Conservation (phyloP, 2,888 invertebrate genomes). For the Salpingus planirostris region DNA sequence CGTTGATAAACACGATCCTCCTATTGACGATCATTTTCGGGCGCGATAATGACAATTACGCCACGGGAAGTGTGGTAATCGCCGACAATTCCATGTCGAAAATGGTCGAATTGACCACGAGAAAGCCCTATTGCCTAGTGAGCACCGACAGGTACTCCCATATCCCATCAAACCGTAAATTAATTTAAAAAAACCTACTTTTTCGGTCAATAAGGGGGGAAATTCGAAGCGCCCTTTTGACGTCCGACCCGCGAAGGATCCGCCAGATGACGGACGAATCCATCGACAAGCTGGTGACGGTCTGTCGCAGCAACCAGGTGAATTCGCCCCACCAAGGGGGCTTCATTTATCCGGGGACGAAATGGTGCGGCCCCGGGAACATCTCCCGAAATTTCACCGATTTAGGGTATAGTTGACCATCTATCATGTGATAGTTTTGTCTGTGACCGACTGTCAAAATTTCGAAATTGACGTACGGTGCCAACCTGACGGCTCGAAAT, state of each 20-base stretch:
- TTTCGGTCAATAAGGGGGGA: constrained; percentile 40
- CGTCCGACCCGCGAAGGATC: constrained; percentile 47
- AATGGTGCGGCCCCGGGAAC: constrained; percentile 70
- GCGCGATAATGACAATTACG: no score
- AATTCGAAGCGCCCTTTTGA: constrained; percentile 51
- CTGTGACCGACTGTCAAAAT: no score
- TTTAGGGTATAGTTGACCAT: no score
- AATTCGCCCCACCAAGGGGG: constrained; percentile 36
- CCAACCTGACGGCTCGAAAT: no score
- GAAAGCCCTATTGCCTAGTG: constrained; percentile 51
- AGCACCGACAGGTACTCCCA: constrained; percentile 52
- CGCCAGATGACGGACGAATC: constrained; percentile 54
- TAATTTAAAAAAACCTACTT: background rate
- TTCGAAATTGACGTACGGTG: no score
- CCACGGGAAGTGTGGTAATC: constrained; percentile 44
- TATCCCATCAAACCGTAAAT: background rate
- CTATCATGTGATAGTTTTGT: no score
- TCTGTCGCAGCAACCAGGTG: constrained; percentile 41
- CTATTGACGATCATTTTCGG: no score
- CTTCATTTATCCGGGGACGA: constrained; percentile 61
- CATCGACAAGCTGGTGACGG: constrained; percentile 48
- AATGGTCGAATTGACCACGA: constrained; percentile 54
- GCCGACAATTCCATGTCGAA: constrained; percentile 53
- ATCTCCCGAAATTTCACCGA: constrained; percentile 54
- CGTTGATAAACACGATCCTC: no score